Percentiles rank a stretch among this genome's conserved stretches.
Conservation (phyloP, 2,113 vertebrate genomes). For the Cyanoderma ruficeps region DNA sequence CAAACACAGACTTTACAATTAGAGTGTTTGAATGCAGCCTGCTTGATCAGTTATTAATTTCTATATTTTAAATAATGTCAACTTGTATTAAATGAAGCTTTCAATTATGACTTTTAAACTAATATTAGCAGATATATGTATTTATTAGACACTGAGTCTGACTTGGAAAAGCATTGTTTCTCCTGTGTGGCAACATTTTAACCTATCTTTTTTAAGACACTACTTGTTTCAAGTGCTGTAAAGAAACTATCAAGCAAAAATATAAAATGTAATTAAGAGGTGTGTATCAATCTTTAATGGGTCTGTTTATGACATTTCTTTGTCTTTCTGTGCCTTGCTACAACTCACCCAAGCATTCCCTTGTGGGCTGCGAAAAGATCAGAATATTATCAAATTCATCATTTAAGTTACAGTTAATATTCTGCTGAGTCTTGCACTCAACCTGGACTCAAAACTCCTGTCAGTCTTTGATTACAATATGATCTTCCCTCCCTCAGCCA, state of each 20-base stretch:
- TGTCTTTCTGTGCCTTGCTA: background rate
- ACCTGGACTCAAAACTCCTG: background rate
- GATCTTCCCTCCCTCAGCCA: background rate
- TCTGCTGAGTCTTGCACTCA: background rate
- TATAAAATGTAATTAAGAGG: conserved; percentile 1
- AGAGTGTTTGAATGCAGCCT: background rate
- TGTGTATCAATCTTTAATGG: background rate
- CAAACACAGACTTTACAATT: background rate
- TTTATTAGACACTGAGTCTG: background rate
- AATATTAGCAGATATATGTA: background rate
- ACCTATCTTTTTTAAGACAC: background rate
- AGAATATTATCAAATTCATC: background rate
- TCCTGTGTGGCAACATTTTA: background rate
- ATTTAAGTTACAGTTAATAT: background rate
- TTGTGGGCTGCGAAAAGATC: background rate
- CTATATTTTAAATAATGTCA: background rate
- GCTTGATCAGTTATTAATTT: background rate
- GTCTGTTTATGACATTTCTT: background rate
- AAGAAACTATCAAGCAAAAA: background rate
- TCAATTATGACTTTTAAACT: background rate
- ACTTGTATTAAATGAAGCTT: background rate
- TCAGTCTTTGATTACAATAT: background rate
- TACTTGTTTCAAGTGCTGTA: background rate
- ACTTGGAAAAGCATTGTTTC: background rate
- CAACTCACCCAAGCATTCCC: background rate